Conservation (phyloP, 2,113 vertebrate species). For the Sinocyclocheilus maitianheensis region DNA sequence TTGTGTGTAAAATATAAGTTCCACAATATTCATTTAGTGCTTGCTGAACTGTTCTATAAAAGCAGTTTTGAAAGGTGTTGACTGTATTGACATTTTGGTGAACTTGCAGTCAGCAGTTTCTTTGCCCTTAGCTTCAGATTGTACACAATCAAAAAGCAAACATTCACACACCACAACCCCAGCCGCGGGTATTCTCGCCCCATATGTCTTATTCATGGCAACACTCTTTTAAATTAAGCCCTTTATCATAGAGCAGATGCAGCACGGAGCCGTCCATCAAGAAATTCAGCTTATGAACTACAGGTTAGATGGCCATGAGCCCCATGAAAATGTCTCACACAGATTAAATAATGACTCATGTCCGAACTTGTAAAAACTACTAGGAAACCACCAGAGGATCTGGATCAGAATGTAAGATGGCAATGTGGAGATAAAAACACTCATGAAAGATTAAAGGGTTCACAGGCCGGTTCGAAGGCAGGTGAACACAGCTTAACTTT, state of each 20-base stretch:
- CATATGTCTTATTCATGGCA: conserved; percentile 23
- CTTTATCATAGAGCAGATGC: conserved; percentile 24
- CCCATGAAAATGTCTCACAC: neutral
- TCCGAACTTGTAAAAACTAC: conserved; percentile 11
- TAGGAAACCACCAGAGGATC: conserved; percentile 23
- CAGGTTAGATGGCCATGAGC: conserved; percentile 17
- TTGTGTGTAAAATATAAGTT: neutral
- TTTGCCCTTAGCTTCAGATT: neutral
- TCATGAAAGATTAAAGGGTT: conserved; percentile 44
- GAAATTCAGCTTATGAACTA: conserved; percentile 14
- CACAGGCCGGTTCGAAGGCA: neutral
- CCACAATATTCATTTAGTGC: neutral
- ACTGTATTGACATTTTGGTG: neutral
- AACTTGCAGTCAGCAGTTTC: neutral
- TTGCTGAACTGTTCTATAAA: neutral
- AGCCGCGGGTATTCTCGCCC: neutral
- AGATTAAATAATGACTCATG: conserved; percentile 9
- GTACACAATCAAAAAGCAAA: neutral
- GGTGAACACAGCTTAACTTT: conserved; percentile 9
- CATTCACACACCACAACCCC: neutral
- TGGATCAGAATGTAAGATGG: neutral
- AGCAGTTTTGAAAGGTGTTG: neutral
- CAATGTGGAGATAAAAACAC: neutral
- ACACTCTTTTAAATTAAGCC: neutral
- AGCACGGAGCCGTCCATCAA: neutral